Conservation (phyloP, 2,888 invertebrate species). For the Parapristionchus giblindavisi region DNA sequence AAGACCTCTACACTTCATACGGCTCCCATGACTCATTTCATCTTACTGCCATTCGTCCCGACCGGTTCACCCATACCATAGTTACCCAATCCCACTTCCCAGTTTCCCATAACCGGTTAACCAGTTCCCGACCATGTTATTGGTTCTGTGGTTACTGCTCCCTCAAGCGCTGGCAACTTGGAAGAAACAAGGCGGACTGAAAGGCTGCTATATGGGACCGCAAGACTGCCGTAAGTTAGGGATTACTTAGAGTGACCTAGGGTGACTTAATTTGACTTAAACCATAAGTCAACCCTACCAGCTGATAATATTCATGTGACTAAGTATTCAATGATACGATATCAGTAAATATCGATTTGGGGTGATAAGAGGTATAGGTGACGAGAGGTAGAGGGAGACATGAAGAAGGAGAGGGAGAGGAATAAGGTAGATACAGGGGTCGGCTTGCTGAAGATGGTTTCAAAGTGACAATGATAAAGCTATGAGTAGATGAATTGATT, state of each 20-base stretch:
- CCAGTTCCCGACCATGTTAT: not conserved
- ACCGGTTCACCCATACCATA: not conserved
- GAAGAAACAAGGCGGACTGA: not conserved
- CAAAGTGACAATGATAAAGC: too few species aligned
- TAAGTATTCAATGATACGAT: not conserved
- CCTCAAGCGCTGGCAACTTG: not conserved
- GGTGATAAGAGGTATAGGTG: not conserved
- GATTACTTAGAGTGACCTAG: not conserved
- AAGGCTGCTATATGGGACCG: not conserved
- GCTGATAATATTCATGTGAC: too few species aligned
- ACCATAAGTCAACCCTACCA: too few species aligned
- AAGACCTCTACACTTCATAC: slow-evolving; percentile 4
- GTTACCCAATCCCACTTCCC: too few species aligned
- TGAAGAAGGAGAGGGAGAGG: not conserved
- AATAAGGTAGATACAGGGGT: too few species aligned
- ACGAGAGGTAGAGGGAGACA: too few species aligned
- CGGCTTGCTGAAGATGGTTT: too few species aligned
- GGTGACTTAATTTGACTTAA: too few species aligned
- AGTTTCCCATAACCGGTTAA: not conserved
- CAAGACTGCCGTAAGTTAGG: not conserved
- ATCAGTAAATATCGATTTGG: not conserved
- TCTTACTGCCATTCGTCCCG: not conserved
- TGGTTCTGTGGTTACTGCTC: not conserved
- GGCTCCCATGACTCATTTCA: not conserved
- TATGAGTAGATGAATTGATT: too few species aligned